Evolutionary conservation across 2,113 vertebrate genomes (phyloP), one percentile per base, ranked within the genome.

Genomic region (Anoplopoma fimbria): DNA sequence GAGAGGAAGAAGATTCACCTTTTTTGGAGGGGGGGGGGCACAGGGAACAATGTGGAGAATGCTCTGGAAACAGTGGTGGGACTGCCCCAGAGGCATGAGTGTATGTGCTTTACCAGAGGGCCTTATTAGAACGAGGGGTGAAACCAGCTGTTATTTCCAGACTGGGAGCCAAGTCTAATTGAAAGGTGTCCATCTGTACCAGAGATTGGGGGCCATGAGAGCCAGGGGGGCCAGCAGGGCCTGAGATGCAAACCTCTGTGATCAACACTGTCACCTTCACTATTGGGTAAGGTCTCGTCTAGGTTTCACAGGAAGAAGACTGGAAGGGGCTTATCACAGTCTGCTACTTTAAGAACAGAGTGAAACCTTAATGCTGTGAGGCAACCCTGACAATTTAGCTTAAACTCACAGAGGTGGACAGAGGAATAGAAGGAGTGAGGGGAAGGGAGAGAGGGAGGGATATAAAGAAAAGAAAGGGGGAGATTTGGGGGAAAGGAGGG

Each of bases 121-220:
- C 72, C 83, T 92, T 90, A 89, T 91, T 88, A 93, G 91, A 86
- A 84, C 82, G 82, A 88, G 84, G 75, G 87, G 83, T 87, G 69
- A 91, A 90, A 92, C 88, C 95, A 94, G 93, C 92, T 95, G 93
- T 94, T 93, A 73, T 83, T 88, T 85, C 80, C 84, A 93, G 86
- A 88, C 91, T 75, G 80, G 60, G 78, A 90, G 83, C 77, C 60
- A 58, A 45, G 80, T 71, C 86, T 95, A 94, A 95, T 94, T 95
- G 93, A 94, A 94, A 94, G 94, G 94, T 91, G 88, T 92, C 81
- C 76, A 73, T 73, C 74, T n/a, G 13, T 63, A 85, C 29, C 67
- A 80, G 60, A 82, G 64, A 82, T 79, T 81, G 29, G 49, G 84
- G 82, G 53, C n/a, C 58, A 63, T 27, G 12, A 67, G 47, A 58